Percentiles rank a stretch among this genome's conserved stretches.
Evolutionary conservation across 1,140 invertebrate species (phyloP).

Genomic region (Paramacrobiotus metropolitanus): DNA sequence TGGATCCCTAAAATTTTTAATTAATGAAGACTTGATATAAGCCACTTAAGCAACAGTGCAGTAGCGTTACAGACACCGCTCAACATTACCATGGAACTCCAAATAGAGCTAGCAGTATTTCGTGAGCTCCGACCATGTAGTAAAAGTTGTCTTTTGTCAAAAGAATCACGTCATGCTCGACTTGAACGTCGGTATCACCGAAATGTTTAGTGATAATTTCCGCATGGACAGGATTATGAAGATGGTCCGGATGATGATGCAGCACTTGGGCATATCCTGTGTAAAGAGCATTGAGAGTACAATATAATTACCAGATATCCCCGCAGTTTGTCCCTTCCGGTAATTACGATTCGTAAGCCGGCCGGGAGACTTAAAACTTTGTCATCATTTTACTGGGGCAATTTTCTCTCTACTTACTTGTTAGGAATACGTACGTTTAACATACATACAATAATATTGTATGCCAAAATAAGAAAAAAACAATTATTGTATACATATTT

Average conservation of each 20-base stretch:
- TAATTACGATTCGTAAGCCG: no score
- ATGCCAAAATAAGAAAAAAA: no score
- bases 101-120: neutral
- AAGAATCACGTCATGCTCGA: neutral
- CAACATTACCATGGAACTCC: neutral
- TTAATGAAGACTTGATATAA: no score
- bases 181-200: neutral
- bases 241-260: neutral
- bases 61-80: no score
- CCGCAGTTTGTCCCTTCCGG: no score
- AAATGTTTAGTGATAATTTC: constrained; percentile 4
- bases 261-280: neutral
- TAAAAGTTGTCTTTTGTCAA: constrained; percentile 3
- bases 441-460: no score
- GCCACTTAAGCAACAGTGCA: neutral
- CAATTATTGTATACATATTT: no score
- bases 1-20: neutral
- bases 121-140: neutral
- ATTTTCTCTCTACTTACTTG: no score
- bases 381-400: no score
- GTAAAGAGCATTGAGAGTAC: neutral
- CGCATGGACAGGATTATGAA: neutral
- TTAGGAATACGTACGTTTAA: no score
- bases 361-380: no score
- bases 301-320: no score